These are phyloP conservation scores for Boleophthalmus pectinirostris DNA, from an alignment of 2,113 vertebrate species.

Conservation along the genomic window DNA sequence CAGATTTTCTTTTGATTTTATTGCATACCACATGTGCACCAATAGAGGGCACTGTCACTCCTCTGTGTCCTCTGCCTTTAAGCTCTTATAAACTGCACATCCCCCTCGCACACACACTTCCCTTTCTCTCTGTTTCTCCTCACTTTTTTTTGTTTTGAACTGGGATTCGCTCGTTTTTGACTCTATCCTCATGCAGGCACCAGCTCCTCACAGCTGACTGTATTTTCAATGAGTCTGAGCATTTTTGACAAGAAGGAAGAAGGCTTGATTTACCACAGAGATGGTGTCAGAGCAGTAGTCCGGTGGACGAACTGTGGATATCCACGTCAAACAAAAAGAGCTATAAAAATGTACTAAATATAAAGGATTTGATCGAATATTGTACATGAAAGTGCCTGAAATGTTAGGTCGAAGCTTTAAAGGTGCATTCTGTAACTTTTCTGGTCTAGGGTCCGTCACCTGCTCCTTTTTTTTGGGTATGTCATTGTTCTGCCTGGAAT, in stretches of 20 bases:
- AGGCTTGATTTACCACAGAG: conserved; percentile 6
- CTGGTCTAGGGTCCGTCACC: too few relatives aligned
- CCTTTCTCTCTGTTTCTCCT: conserved; percentile 37
- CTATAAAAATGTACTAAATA: too few relatives aligned
- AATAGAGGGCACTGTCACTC: conserved; percentile 68
- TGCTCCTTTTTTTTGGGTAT: too few relatives aligned
- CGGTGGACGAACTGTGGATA: too few relatives aligned
- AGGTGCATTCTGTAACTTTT: too few relatives aligned
- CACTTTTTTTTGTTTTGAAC: conserved; percentile 26
- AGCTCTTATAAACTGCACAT: conserved; percentile 13
- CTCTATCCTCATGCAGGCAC: neutral
- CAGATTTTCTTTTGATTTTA: neutral
- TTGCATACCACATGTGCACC: conserved; percentile 19
- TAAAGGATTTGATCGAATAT: too few relatives aligned
- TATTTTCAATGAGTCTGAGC: conserved; percentile 5
- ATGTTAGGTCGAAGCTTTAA: too few relatives aligned
- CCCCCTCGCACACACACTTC: conserved; percentile 11
- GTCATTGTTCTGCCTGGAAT: too few relatives aligned
- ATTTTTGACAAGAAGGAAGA: conserved; percentile 1
- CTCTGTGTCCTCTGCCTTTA: conserved; percentile 29
- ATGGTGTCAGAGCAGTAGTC: too few relatives aligned
- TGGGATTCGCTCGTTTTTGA: conserved; percentile 15
- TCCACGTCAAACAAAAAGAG: too few relatives aligned
- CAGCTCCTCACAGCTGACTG: neutral
- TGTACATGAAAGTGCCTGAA: too few relatives aligned